Base-by-base conservation (phyloP, 2,888 invertebrate genomes). In the Cheilosia soror region DNA sequence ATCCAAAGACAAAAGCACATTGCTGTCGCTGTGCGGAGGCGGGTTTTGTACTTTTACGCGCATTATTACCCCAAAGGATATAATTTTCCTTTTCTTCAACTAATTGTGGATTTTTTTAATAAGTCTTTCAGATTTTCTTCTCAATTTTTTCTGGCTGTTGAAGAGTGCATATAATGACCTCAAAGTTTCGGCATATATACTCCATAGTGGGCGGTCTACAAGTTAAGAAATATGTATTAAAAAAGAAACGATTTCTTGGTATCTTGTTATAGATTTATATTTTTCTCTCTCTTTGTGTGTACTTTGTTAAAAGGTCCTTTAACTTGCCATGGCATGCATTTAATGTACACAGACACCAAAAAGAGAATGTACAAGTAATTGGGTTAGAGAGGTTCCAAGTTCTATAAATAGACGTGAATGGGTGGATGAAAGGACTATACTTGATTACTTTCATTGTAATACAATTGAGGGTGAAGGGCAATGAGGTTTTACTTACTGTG, bases 311-410 rank as follows among this genome's bases (percentile, higher is more conserved):
- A 27, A 51, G 29, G 29, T 63, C 68, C 44, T 58, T 69, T 63
- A 25, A 27, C 29, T 4, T 44, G 47, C 15, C 65, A 57, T 71
- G 69, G 77, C 60, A 77, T 82, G 77, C 82, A 77, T 82, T 77
- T 77, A 82, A 77, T 82, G 72, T 82, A 82, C 77, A 77, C 72
- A 82, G 77, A 49, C 66, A 72, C 40, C 31, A 20, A 72, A 49
- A 72, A 69, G 77, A 62, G 66, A 82, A 82, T 71, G 66, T 66
- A 49, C 77, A 82, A 82, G 82, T 82, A 82, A 82, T 77, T 82
- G 82, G 77, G 82, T 82, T 82, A 77, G 72, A 82, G 66, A 77
- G 66, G 77, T 66, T 79, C 15, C 25, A 49, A 72, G 53, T 60
- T 49, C 27, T 44, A 27, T 20, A 20, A 20, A 20, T 31, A 57